Base-by-base conservation (phyloP, 64 coral and sea anemone genomes). In the Orbicella faveolata region DNA sequence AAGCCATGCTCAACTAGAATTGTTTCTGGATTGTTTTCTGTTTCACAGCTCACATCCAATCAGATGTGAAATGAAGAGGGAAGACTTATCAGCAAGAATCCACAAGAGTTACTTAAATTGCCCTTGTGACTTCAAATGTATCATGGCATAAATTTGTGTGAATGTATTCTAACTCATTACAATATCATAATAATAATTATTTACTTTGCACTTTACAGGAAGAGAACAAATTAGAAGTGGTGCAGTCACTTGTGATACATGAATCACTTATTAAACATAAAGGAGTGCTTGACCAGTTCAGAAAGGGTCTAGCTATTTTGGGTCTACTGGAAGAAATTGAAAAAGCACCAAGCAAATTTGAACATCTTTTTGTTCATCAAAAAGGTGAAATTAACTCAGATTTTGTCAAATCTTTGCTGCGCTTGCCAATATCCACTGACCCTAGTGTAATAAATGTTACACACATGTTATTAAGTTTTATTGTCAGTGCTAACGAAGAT, bases 251-350 rank as follows among this genome's bases (percentile, higher is more conserved):
- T 30, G 30, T 30, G 30, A 30, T 30, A 30, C 30, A 30, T 30
- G 30, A 30, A 30, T 30, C 30, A 30, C 30, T 80, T 25, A 68
- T 80, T 13, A 90, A 90, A 35, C 88, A 69, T 48, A 90, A 81
- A 90, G 78, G 16, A 90, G 88, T 78, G 6, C 88, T 90, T 52
- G 88, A 90, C 48, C 73, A 88, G 25, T 76, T 88, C 72, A 48
- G 88, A 81, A 90, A 90, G 16, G 77, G 88, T n/a, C 72, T 90
- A 79, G 41, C 88, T 34, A 70, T 90, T 78, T 55, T 90, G 78
- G 88, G 88, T 26, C 53, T 81, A 7, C 34, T 90, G 63, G 77
- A 66, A 72, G 88, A 90, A 81, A 80, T 81, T 79, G 67, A 90
- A 34, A 90, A 80, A 68, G 77, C 36, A 20, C 88, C 88, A 72